Conservation (phyloP, 2,888 invertebrate genomes). For the Taphrorychus bicolor region DNA sequence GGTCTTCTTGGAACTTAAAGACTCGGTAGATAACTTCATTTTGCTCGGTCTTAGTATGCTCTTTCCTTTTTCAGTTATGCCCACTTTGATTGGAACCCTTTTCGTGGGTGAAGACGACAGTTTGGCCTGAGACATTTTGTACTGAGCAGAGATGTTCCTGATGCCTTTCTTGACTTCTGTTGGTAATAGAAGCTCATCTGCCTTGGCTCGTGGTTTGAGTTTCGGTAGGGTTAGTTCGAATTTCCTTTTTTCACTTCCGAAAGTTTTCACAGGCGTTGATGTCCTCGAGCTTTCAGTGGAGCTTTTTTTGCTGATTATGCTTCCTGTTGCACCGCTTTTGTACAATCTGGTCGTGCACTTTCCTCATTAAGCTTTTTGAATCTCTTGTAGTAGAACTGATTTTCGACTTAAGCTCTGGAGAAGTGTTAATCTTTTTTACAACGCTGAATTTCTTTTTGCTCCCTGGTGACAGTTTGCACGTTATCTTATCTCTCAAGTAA, state of each 20-base stretch:
- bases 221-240: constrained; percentile 57
- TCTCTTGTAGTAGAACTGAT: constrained; percentile 57
- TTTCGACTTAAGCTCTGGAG: constrained; percentile 55
- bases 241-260: constrained; percentile 64
- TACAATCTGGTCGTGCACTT: constrained; percentile 57
- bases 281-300: constrained; percentile 33
- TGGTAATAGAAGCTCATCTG: constrained; percentile 66
- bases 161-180: constrained; percentile 64
- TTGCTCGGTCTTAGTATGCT: constrained; percentile 46
- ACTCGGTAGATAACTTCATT: constrained; percentile 52
- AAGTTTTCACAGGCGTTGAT: constrained; percentile 56
- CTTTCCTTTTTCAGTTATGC: constrained; percentile 52
- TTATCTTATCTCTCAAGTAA: constrained; percentile 69
- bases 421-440: constrained; percentile 52
- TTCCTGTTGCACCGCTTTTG: constrained; percentile 34
- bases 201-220: constrained; percentile 55
- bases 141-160: constrained; percentile 33
- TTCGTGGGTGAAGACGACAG: constrained; percentile 54
- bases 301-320: constrained; percentile 29
- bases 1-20: constrained; percentile 45
- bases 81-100: constrained; percentile 58
- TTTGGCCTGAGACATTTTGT: constrained; percentile 58
- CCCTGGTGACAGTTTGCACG: constrained; percentile 63
- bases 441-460: constrained; percentile 49
- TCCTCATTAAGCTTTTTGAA: constrained; percentile 57